These are phyloP conservation scores for Macropus fuliginosus DNA, from an alignment of 2,797 vertebrate genomes.

Conservation along the genomic window DNA sequence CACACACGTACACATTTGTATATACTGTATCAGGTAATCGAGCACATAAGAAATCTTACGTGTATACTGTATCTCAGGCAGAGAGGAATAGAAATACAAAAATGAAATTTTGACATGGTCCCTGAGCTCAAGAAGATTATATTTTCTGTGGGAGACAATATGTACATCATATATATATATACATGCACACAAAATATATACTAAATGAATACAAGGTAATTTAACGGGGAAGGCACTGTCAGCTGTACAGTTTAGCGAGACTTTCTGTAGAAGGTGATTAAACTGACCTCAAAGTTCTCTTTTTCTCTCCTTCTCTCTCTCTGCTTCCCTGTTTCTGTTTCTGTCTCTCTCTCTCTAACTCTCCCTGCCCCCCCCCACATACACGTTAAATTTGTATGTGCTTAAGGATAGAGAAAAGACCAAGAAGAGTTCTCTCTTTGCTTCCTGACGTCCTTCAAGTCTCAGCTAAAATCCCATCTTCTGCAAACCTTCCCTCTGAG, in stretches of 20 bases:
- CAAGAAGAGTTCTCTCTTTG: neutral
- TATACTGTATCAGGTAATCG: neutral
- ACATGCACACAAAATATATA: neutral
- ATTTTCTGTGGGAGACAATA: neutral
- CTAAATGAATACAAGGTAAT: neutral
- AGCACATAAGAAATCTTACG: neutral
- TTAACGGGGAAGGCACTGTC: neutral
- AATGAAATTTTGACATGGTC: neutral
- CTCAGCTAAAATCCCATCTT: neutral
- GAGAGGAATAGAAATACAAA: neutral
- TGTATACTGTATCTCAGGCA: neutral
- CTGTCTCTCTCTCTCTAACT: no score
- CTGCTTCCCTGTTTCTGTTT: neutral
- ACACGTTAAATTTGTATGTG: neutral
- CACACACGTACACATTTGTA: neutral
- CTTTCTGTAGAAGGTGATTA: neutral
- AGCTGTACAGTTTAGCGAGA: neutral
- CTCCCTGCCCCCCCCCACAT: neutral
- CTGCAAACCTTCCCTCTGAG: neutral
- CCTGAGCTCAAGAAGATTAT: neutral
- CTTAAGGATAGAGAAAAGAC: neutral
- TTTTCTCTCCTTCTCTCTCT: neutral
- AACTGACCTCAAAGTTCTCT: neutral
- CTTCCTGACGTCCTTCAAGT: neutral
- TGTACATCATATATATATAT: neutral